Evolutionary conservation across 1,140 invertebrate species (phyloP), one percentile per base, ranked within the genome.

Genomic region (Piezodorus guildinii): DNA sequence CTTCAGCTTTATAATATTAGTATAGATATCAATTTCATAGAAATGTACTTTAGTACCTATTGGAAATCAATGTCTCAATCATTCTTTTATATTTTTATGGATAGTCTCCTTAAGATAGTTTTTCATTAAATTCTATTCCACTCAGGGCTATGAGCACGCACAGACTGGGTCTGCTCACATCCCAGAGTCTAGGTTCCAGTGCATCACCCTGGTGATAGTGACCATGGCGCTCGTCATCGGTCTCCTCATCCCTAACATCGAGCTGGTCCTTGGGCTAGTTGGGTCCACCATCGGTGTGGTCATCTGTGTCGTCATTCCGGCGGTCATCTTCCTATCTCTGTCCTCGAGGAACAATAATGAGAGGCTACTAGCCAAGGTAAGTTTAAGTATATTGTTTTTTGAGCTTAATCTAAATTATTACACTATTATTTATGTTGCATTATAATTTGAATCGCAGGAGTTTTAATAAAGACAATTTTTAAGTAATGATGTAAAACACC

Each of bases 271-370:
- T 27, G 93, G 92, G 5, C 74, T 97, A 34, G 85, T 94, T 60
- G 94, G 95, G 15, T 93, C 94, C 15, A 96, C 94, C 14, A 93
- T 95, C 68, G 95, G 95, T 5, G 88, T 93, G n/a, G 82, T 93
- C 63, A 90, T 96, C 67, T 96, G 93, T 70, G 82, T 95, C 16
- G 87, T 96, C 69, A 89, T 96, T 72, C 95, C 95, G 0, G 86
- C 91, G 1, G 79, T 82, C 12, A 85, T 84, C 71, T 88, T 88
- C 68, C 79, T 87, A 44, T 80, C 83, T 45, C 79, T 89, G 46
- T 83, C 82, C 10, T 81, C 76, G 43, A 88, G 86, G 75, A 80
- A 86, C 69, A 87, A 85, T 0, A 87, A 84, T 70, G 87, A 90
- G 73, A 78, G 82, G 66, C 69, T 84, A 15, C 67, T 87, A 46